Percentiles rank a stretch among this genome's conserved stretches.
Evolutionary conservation across 2,888 invertebrate genomes (phyloP).

Genomic region (Macrophya annulata): DNA sequence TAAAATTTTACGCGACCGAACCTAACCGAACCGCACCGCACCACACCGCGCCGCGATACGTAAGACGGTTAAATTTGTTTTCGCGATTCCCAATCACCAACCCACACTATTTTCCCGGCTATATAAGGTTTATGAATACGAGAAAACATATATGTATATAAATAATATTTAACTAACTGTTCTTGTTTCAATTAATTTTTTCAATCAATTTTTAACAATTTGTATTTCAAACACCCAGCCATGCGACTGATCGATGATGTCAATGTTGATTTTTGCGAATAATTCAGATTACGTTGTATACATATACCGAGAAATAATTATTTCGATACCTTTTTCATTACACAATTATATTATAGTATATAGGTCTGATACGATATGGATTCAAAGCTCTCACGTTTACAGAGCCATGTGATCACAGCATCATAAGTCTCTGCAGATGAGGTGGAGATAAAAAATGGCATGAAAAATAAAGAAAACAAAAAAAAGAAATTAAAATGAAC

Average conservation of each 20-base stretch:
- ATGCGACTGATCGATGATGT: too few relatives aligned
- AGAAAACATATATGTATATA: background rate
- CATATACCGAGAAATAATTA: background rate
- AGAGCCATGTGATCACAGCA: background rate
- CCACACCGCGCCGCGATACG: constrained; percentile 15
- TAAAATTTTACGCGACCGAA: background rate
- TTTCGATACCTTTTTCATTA: background rate
- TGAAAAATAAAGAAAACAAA: background rate
- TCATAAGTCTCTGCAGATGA: background rate
- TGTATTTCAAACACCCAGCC: background rate
- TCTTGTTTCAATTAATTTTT: background rate
- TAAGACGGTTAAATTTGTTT: constrained; percentile 9
- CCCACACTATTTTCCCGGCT: background rate
- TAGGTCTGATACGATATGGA: too few relatives aligned
- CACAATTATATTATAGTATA: background rate
- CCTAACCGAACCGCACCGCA: background rate
- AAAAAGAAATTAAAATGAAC: too few relatives aligned
- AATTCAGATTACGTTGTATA: background rate
- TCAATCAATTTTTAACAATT: background rate
- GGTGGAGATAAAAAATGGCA: background rate
- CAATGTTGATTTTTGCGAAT: background rate
- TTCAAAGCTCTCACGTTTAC: background rate
- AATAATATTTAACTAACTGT: background rate
- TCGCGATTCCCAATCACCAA: background rate
- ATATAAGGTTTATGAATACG: background rate